These are phyloP conservation scores for Axinella damicornis DNA, from an alignment of 37 sponge, comb jelly and placozoan species.

Conservation along the genomic window DNA sequence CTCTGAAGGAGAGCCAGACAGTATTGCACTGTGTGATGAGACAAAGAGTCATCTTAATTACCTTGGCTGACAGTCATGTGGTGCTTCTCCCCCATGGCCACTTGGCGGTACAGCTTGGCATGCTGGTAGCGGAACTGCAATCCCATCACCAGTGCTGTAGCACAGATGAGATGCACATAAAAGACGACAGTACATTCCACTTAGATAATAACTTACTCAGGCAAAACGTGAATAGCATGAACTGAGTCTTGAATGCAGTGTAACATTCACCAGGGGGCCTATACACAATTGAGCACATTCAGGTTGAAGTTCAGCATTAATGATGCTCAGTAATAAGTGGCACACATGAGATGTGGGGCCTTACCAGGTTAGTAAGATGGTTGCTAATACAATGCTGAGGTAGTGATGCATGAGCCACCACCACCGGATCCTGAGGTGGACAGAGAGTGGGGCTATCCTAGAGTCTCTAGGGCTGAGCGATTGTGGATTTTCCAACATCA, in stretches of 20 bases:
- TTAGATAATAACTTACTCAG: constrained; percentile 52
- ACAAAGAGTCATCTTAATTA: not conserved
- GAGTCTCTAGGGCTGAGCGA: too few species aligned
- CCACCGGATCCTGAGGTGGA: constrained; percentile 52
- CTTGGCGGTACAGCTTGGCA: constrained; percentile 61
- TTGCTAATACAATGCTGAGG: constrained; percentile 56
- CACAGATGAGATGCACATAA: not conserved
- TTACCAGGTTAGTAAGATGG: constrained; percentile 71
- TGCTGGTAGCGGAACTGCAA: constrained; percentile 71
- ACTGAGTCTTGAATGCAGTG: constrained; percentile 57
- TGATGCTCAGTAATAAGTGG: not conserved
- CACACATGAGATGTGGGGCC: not conserved
- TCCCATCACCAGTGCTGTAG: constrained; percentile 64
- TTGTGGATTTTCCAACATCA: too few species aligned
- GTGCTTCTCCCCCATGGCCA: constrained; percentile 76
- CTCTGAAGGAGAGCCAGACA: not conserved
- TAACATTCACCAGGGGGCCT: constrained; percentile 85
- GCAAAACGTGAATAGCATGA: constrained; percentile 55
- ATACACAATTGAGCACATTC: not conserved
- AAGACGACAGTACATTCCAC: not conserved
- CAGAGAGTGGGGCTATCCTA: too few species aligned
- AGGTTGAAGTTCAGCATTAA: not conserved
- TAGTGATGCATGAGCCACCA: constrained; percentile 87
- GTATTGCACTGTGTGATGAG: not conserved
- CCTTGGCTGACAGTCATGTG: constrained; percentile 64